phyloP scores from a whole-genome alignment of 2,888 invertebrate genomes.

The Scrobipalpa costella region DNA sequence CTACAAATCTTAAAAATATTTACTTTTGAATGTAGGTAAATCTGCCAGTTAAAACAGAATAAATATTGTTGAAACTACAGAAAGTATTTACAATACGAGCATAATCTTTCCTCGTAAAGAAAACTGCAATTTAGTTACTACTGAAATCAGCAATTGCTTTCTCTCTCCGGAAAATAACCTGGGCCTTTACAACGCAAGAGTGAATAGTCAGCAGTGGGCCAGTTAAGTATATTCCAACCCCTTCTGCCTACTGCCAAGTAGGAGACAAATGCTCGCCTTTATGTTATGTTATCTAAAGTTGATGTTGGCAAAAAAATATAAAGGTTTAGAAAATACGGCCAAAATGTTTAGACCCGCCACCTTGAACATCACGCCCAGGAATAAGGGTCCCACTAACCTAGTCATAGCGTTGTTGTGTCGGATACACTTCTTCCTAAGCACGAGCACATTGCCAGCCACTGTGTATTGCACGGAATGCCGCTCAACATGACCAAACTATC shows the following conservation, averaged over 20 bases:
- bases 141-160: no score
- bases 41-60: neutral
- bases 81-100: neutral
- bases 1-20: neutral
- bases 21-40: neutral
- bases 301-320: no score
- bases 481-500: no score
- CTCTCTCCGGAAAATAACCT: no score
- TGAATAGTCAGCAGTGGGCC: no score
- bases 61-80: neutral
- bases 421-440: constrained; percentile 58
- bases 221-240: neutral
- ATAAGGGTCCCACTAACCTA: constrained; percentile 52
- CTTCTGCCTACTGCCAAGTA: neutral
- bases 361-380: neutral
- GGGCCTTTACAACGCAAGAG: no score
- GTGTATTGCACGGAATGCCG: constrained; percentile 72
- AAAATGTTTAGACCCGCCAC: constrained; percentile 15
- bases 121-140: no score
- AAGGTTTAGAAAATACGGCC: no score
- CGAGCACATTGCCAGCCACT: constrained; percentile 66
- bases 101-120: neutral
- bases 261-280: no score
- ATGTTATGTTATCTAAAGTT: no score
- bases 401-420: constrained; percentile 43